These are phyloP conservation scores for Lycaena phlaeas DNA, from an alignment of 2,888 invertebrate species.

Conservation along the genomic window DNA sequence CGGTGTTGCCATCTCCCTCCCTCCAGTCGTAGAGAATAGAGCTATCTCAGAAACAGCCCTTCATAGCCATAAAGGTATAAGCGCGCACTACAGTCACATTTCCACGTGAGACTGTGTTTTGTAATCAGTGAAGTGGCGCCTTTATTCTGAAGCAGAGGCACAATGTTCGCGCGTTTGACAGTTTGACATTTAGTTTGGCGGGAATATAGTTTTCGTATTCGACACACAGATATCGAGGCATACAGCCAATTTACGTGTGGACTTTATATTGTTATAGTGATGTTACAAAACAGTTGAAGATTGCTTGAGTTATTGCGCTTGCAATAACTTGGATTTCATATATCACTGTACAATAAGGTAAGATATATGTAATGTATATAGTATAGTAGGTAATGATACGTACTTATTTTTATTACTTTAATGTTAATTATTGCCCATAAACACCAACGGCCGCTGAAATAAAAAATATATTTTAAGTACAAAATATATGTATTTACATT, in stretches of 20 bases:
- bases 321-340: slow-evolving; percentile 65
- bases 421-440: slow-evolving; percentile 25
- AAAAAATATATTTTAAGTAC: too few relatives aligned
- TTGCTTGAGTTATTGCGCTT: slow-evolving; percentile 54
- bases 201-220: slow-evolving; percentile 43
- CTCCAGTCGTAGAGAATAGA: slow-evolving; percentile 33
- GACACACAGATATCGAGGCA: slow-evolving; percentile 27
- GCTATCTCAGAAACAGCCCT: slow-evolving; percentile 48
- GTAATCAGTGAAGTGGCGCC: slow-evolving; percentile 70
- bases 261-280: slow-evolving; percentile 45
- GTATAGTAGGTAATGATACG: too few relatives aligned
- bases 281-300: slow-evolving; percentile 55
- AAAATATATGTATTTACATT: too few relatives aligned
- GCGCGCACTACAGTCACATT: slow-evolving; percentile 40
- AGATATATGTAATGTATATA: slow-evolving; percentile 19
- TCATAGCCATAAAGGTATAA: slow-evolving; percentile 60
- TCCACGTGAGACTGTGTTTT: slow-evolving; percentile 69
- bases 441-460: slow-evolving; percentile 55
- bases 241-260: slow-evolving; percentile 35
- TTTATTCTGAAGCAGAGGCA: slow-evolving; percentile 58
- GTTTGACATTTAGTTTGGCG: slow-evolving; percentile 69
- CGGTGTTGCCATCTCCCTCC: slow-evolving; percentile 43
- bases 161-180: slow-evolving; percentile 61
- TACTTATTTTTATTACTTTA: slow-evolving; percentile 2
- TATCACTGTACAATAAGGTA: slow-evolving; percentile 45